Evolutionary conservation across 2,113 vertebrate species (phyloP).

Genomic region (Notothenia rossii): DNA sequence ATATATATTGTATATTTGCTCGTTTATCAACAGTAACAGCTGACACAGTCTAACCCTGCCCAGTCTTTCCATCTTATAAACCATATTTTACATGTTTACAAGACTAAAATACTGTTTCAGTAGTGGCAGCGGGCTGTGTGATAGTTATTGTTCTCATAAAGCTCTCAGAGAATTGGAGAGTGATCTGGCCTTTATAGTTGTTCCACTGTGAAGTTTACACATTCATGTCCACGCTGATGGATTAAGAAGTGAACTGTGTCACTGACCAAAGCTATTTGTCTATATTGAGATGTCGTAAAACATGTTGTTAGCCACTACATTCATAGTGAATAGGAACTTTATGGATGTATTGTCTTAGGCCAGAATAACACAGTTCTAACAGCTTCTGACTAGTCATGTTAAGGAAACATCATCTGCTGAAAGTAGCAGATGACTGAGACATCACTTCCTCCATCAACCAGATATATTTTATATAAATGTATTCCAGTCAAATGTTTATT

Average conservation of each 20-base stretch:
- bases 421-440: slow-evolving; percentile 55
- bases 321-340: slow-evolving; percentile 12
- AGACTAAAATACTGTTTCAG: slow-evolving; percentile 38
- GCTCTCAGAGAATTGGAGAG: slow-evolving; percentile 52
- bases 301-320: slow-evolving; percentile 28
- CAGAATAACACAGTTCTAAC: slow-evolving; percentile 16
- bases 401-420: slow-evolving; percentile 47
- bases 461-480: slow-evolving; percentile 37
- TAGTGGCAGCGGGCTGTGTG: slow-evolving; percentile 29
- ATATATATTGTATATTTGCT: neutral
- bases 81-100: slow-evolving; percentile 29
- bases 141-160: slow-evolving; percentile 65
- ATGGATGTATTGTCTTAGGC: neutral
- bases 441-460: slow-evolving; percentile 56
- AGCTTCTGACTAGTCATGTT: slow-evolving; percentile 23
- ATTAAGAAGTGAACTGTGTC: slow-evolving; percentile 42
- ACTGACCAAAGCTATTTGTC: slow-evolving; percentile 36
- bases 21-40: slow-evolving; percentile 8
- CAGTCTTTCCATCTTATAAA: slow-evolving; percentile 57
- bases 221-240: slow-evolving; percentile 55
- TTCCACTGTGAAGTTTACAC: slow-evolving; percentile 53
- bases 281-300: slow-evolving; percentile 43
- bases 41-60: slow-evolving; percentile 31
- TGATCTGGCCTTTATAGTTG: slow-evolving; percentile 59
- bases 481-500: slow-evolving; percentile 33